Percentiles rank a stretch among this genome's conserved stretches.
Evolutionary conservation across 2,888 invertebrate genomes (phyloP).

Genomic region (Erebia epiphron): DNA sequence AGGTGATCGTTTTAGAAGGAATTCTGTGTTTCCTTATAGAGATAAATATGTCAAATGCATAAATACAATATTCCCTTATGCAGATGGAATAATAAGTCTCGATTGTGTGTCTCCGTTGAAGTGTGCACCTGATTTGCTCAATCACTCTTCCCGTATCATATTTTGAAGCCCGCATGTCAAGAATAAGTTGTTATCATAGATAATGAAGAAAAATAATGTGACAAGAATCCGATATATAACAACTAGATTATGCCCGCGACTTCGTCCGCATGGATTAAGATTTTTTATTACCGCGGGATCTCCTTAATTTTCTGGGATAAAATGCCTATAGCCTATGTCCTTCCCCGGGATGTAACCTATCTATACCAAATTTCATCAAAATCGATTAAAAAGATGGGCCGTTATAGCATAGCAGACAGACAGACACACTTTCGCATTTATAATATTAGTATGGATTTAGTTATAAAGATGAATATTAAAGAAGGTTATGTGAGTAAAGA

Average conservation of each 20-base stretch:
- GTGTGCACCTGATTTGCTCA: conserved; percentile 40
- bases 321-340: too few species aligned
- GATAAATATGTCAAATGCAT: conserved; percentile 35
- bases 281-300: too few species aligned
- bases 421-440: too few species aligned
- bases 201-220: conserved; percentile 18
- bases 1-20: conserved; percentile 31
- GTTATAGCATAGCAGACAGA: too few species aligned
- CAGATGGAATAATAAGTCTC: conserved; percentile 40
- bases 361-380: too few species aligned
- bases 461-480: not conserved
- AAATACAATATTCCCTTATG: conserved; percentile 29
- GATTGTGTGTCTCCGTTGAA: conserved; percentile 38
- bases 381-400: too few species aligned
- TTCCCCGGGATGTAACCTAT: too few species aligned
- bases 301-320: too few species aligned
- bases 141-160: conserved; percentile 44
- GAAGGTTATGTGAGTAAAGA: not conserved
- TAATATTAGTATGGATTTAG: too few species aligned
- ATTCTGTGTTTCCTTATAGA: conserved; percentile 31
- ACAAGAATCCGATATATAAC: conserved; percentile 1
- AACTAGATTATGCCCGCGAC: too few species aligned
- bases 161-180: conserved; percentile 46
- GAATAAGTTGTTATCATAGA: conserved; percentile 44
- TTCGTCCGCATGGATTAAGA: too few species aligned